Base-by-base conservation (phyloP, 2,797 vertebrate genomes). In the Poecilia picta region DNA sequence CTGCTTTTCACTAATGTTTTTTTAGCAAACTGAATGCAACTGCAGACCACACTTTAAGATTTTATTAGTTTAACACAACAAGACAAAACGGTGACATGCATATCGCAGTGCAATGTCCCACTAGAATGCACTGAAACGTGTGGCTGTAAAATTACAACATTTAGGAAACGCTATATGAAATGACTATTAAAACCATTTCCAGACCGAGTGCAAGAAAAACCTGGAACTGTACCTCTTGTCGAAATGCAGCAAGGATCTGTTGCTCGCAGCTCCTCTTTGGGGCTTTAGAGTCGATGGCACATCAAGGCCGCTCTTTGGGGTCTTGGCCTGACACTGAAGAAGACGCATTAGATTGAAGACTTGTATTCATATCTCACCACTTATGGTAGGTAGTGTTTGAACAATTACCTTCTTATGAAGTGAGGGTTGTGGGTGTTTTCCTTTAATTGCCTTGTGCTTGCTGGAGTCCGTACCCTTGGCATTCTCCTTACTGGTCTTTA, bases 371-470 rank as follows among this genome's bases (percentile, higher is more conserved):
- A 70, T 15, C 3, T 25, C 41, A 43, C 23, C 49, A 45, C n/a
- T 33, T n/a, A 70, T 6, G 31, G 5, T 15, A 15, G 7, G n/a
- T n/a, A n/a, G n/a, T n/a, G 8, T 49, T 5, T n/a, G 0, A 20
- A 71, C 2, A 16, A 18, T 79, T 94, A 98, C 98, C 94, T 91
- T 97, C 89, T 89, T 85, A n/a, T 51, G 88, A 15, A 92, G 88
- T 0, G 85, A 73, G 57, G 79, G 88, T 43, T 96, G 94, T 0
- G 57, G n/a, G 15, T 73, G 83, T 81, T 95, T 96, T 79, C 81
- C 93, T 45, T 95, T 94, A 80, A 82, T 90, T 89, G 93, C 97
- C 90, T 94, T 97, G 93, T 94, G 95, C 93, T 96, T 97, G 85
- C 84, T 0, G 1, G 85, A 81, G 45, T 91, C 85, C 62, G 94